phyloP scores from a whole-genome alignment of 92 coral and sea anemone genomes.

The Zoanthus sociatus region DNA sequence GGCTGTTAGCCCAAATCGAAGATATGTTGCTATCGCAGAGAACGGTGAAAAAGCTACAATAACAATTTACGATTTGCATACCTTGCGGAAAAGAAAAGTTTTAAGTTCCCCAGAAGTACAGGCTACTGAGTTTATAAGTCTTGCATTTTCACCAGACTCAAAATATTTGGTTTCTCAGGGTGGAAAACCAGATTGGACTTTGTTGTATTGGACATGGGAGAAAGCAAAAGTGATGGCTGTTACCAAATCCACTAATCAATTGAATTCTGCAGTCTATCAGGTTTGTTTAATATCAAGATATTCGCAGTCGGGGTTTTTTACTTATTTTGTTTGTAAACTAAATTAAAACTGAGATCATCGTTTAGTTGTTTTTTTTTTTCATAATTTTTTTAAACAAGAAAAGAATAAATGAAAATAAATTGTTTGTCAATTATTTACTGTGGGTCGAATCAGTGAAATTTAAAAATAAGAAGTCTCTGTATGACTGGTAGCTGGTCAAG shows the following conservation, averaged over 20 bases:
- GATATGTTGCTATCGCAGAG: constrained; percentile 98
- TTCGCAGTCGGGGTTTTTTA: too few species aligned
- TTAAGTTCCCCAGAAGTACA: constrained; percentile 87
- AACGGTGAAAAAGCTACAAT: constrained; percentile 95
- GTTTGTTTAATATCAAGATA: constrained; percentile 52
- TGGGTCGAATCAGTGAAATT: too few species aligned
- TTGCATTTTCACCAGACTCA: constrained; percentile 99
- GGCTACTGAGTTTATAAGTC: constrained; percentile 93
- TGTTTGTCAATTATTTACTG: too few species aligned
- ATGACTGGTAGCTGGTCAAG: too few species aligned
- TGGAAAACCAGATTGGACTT: constrained; percentile 97
- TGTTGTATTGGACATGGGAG: constrained; percentile 99
- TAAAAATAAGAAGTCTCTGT: too few species aligned
- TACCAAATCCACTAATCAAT: constrained; percentile 95
- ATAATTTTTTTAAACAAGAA: not conserved
- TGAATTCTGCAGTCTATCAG: constrained; percentile 94
- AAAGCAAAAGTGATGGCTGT: constrained; percentile 99
- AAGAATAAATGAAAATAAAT: too few species aligned
- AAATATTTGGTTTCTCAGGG: constrained; percentile 98
- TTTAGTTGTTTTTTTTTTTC: not conserved
- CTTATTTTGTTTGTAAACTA: not conserved
- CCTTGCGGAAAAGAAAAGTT: constrained; percentile 94
- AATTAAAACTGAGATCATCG: not conserved
- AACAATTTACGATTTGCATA: constrained; percentile 96
- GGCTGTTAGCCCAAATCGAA: constrained; percentile 98